Percentiles rank a stretch among this genome's conserved stretches.
phyloP scores from a whole-genome alignment of 2,888 invertebrate genomes.

The Xylota sylvarum region DNA sequence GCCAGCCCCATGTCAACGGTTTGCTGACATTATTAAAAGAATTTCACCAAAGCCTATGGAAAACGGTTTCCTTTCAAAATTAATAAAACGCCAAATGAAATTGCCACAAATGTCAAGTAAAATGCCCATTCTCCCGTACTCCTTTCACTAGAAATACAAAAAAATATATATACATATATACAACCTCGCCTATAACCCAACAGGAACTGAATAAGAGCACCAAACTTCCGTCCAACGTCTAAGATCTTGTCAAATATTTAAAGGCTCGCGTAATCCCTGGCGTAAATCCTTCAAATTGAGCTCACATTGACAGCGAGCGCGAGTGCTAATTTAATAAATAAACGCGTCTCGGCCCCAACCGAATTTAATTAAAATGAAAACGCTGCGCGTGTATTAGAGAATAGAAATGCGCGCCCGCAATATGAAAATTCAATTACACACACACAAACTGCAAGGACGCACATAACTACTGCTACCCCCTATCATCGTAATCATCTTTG shows the following conservation, averaged over 20 bases:
- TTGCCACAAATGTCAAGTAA: conserved; percentile 48
- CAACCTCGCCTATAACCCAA: not conserved
- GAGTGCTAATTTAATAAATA: conserved; percentile 75
- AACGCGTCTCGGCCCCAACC: conserved; percentile 28
- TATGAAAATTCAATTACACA: conserved; percentile 74
- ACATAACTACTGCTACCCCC: conserved; percentile 23
- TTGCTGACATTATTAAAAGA: conserved; percentile 46
- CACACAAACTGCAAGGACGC: conserved; percentile 42
- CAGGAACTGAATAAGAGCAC: conserved; percentile 2
- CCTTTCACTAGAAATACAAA: not conserved
- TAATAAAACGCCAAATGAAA: conserved; percentile 25
- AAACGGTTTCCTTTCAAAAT: conserved; percentile 22
- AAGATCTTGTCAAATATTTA: conserved; percentile 75
- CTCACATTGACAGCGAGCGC: conserved; percentile 61
- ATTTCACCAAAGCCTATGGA: conserved; percentile 2
- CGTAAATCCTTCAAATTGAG: conserved; percentile 74
- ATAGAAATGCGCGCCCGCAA: conserved; percentile 31
- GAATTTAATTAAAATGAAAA: conserved; percentile 75
- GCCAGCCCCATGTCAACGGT: conserved; percentile 1
- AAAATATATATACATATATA: not conserved
- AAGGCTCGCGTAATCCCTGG: conserved; percentile 70
- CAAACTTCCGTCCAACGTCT: conserved; percentile 41
- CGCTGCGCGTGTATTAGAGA: conserved; percentile 27
- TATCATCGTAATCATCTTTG: conserved; percentile 21
- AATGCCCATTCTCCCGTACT: not conserved